Conservation (phyloP, 1,140 invertebrate genomes). For the Halyomorpha halys region DNA sequence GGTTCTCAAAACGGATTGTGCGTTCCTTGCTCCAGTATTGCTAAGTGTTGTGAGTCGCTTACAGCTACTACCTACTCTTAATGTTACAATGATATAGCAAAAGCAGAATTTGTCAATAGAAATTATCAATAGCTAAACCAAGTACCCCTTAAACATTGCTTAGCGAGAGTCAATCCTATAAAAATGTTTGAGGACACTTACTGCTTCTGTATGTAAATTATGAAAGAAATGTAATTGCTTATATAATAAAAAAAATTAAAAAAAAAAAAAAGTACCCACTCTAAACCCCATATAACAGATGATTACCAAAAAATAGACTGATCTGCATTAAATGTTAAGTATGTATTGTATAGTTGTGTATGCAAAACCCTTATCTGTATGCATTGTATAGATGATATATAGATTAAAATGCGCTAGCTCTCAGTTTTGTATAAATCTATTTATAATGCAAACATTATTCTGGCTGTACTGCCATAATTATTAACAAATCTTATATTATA, state of each 20-base stretch:
- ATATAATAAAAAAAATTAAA: background rate
- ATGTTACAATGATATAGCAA: no score
- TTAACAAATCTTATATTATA: constrained; percentile 12
- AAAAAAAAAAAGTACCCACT: background rate
- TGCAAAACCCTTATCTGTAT: background rate
- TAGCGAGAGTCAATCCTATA: no score
- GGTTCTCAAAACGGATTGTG: background rate
- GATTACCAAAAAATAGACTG: constrained; percentile 27
- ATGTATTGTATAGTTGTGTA: constrained; percentile 18
- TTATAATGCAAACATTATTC: constrained; percentile 8
- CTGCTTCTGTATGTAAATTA: no score
- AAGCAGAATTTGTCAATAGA: no score
- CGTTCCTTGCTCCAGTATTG: background rate
- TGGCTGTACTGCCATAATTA: constrained; percentile 2
- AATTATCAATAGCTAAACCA: no score
- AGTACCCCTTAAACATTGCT: no score
- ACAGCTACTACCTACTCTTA: background rate
- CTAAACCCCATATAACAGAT: constrained; percentile 23
- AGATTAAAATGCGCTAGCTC: constrained; percentile 12
- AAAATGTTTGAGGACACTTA: no score
- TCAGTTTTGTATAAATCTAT: constrained; percentile 21
- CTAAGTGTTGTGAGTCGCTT: background rate
- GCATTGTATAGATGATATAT: constrained; percentile 4
- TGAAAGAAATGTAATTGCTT: no score
- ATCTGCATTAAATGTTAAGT: constrained; percentile 26